phyloP scores from a whole-genome alignment of 2,888 invertebrate genomes.

The Monochamus alternatus region DNA sequence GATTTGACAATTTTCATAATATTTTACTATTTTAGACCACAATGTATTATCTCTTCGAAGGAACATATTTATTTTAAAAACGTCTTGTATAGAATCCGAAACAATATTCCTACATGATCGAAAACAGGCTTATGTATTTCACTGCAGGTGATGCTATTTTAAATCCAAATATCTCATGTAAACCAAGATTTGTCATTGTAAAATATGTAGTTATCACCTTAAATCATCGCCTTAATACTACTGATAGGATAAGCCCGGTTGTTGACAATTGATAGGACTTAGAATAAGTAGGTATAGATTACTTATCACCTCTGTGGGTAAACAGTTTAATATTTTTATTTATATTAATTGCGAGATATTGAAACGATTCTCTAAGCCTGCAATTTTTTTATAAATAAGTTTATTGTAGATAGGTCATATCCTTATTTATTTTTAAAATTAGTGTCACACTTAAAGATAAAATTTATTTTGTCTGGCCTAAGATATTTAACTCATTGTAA shows the following conservation, averaged over 20 bases:
- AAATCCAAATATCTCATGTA: slow-evolving; percentile 31
- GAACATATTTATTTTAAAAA: too few species aligned
- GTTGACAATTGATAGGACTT: slow-evolving; percentile 36
- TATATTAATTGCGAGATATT: slow-evolving; percentile 13
- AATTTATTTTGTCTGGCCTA: too few species aligned
- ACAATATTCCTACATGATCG: neutral
- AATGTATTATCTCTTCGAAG: too few species aligned
- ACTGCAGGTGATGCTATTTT: neutral
- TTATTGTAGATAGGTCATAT: neutral
- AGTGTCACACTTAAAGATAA: too few species aligned
- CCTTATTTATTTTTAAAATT: neutral
- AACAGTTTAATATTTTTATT: slow-evolving; percentile 25
- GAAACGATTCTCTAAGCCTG: neutral
- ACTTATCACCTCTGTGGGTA: slow-evolving; percentile 23
- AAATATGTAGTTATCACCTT: slow-evolving; percentile 30
- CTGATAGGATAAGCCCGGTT: slow-evolving; percentile 36
- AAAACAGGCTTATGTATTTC: neutral
- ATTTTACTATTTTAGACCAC: too few species aligned
- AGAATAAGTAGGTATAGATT: slow-evolving; percentile 36
- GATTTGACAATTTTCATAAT: too few species aligned
- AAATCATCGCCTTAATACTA: slow-evolving; percentile 29
- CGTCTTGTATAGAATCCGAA: too few species aligned
- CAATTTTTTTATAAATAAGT: neutral
- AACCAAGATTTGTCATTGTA: slow-evolving; percentile 35
- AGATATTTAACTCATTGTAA: too few species aligned